Conservation (phyloP, 2,797 vertebrate genomes). For the Anguilla anguilla region DNA sequence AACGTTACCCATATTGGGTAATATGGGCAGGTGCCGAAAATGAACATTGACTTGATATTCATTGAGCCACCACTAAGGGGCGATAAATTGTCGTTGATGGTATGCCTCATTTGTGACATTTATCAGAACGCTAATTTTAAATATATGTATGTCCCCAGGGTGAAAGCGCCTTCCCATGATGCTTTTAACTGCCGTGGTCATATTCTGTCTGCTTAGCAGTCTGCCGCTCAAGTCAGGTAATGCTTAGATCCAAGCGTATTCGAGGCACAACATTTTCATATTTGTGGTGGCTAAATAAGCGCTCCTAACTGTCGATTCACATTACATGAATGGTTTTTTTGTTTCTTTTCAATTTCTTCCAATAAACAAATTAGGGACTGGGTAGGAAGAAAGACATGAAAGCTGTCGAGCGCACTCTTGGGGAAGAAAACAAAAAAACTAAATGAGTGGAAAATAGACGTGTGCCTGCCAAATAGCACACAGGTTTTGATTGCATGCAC, state of each 20-base stretch:
- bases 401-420: no score
- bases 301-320: background rate
- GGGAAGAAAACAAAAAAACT: no score
- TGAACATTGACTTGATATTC: background rate
- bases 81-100: background rate
- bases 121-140: background rate
- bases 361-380: background rate
- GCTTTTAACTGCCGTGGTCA: constrained; percentile 29
- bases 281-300: background rate
- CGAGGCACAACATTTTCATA: background rate
- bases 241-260: background rate
- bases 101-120: background rate
- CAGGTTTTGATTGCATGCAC: background rate
- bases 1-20: background rate
- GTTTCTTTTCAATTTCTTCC: background rate
- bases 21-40: background rate
- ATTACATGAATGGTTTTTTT: background rate
- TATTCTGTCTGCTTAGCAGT: constrained; percentile 28
- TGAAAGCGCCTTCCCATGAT: constrained; percentile 5
- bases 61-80: constrained; percentile 1
- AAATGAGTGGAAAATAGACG: background rate
- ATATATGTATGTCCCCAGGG: background rate
- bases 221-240: constrained; percentile 38
- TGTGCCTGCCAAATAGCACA: background rate
- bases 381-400: background rate